phyloP scores from a whole-genome alignment of 2,113 vertebrate species.

The Cyprinodon tularosa region DNA sequence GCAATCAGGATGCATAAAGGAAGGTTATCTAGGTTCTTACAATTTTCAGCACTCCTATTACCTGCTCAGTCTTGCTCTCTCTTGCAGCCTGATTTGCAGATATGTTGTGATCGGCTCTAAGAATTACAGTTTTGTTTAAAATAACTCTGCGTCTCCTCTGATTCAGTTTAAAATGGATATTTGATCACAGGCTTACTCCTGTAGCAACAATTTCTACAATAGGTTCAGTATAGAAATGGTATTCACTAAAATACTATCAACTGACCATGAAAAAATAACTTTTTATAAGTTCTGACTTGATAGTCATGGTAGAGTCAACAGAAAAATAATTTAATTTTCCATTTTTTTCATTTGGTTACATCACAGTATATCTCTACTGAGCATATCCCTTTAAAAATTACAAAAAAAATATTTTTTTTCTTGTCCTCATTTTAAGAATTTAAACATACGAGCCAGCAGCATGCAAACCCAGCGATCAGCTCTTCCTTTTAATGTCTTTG shows the following conservation, averaged over 20 bases:
- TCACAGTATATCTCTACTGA: neutral
- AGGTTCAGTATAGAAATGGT: neutral
- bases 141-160: no score
- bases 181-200: neutral
- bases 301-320: neutral
- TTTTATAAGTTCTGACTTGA: neutral
- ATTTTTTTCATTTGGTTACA: neutral
- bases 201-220: neutral
- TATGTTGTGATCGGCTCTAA: no score
- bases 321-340: neutral
- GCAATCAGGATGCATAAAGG: neutral
- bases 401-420: slow-evolving; percentile 5
- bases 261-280: neutral
- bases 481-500: slow-evolving; percentile 64
- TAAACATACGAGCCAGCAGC: slow-evolving; percentile 11
- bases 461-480: slow-evolving; percentile 40
- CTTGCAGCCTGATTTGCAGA: no score
- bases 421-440: slow-evolving; percentile 16
- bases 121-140: no score
- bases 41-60: neutral
- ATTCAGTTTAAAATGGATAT: no score
- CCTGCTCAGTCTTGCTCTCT: neutral
- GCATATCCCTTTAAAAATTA: neutral
- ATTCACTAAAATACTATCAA: neutral
- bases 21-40: no score